Base-by-base conservation (phyloP, 37 sponge, comb jelly and placozoan species). In the Chondrilla cf. caribensis region DNA sequence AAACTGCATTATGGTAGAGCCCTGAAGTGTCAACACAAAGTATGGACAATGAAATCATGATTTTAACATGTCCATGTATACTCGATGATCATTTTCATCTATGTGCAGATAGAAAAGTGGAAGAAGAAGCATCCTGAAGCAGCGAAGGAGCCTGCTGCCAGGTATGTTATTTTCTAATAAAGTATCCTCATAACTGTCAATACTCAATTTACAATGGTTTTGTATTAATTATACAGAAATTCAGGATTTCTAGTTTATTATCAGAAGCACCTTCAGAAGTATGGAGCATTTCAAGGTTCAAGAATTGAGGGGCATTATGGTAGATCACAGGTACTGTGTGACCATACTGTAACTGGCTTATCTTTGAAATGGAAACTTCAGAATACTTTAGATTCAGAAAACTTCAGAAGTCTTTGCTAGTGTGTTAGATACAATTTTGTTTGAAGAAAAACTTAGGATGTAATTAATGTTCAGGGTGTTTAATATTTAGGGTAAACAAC, bases 81-180 rank as follows among this genome's bases (percentile, higher is more conserved):
- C 11, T 19, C 17, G 57, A 11, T 54, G 57, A 54, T 54, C 17
- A 11, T 17, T 54, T 54, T 54, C n/a, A n/a, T n/a, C n/a, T n/a
- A n/a, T n/a, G 0, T 83, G 40, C 73, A 90, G 91, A 25, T 90
- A 25, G 79, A 84, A 54, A 84, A 54, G 19, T 91, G 91, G 91
- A 24, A 8, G 28, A 54, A 33, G 60, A 84, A 81, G 42, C 68
- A 82, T 21, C 21, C 43, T 67, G 81, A 66, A 17, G 24, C 0
- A 17, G 25, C 18, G 22, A 0, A 7, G 22, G 0, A 2, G 0
- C 33, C 24, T 4, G 5, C 79, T n/a, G n/a, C n/a, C n/a, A n/a
- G n/a, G n/a, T n/a, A n/a, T n/a, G n/a, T n/a, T n/a, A n/a, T n/a
- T n/a, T n/a, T n/a, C n/a, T n/a, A n/a, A n/a, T n/a, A n/a, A n/a